Base-by-base conservation (phyloP, 2,888 invertebrate genomes). In the Epinotia demarniana region DNA sequence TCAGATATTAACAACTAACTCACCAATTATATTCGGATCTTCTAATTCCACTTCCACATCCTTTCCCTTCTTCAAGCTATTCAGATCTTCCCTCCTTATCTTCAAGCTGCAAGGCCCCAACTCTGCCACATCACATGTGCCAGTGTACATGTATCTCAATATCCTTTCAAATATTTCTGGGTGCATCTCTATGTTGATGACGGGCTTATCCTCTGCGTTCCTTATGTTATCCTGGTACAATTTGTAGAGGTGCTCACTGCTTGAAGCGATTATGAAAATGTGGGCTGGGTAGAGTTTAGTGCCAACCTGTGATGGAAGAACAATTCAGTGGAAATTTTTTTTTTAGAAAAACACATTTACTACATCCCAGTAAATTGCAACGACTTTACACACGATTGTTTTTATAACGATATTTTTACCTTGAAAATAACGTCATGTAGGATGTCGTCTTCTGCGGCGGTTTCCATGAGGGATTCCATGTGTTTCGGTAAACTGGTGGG, bases 381-480 rank as follows among this genome's bases (percentile, higher is more conserved):
- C 0, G 39, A 39, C 39, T 9, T 39, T 9, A 8, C 8, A 39
- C 39, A 9, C 9, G 8, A 9, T 39, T 39, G 39, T 39, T 39
- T 39, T 39, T 39, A 39, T 53, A n/a, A 53, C n/a, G 1, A 8
- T 13, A 53, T 57, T 18, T 3, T n/a, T 83, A 96, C 96, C 93
- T 95, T 95, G 81, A 98, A 95, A 11, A 96, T 87, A 0, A 97
- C 92, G 86, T 98, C 98, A 84, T 97, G 97, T 16, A 97, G 91
- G 12, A 94, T 86, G 86, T 98, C 98, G 66, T 93, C 94, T 76
- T 95, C 95, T 57, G 95, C 91, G 0, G 96, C 95, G 70, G 96
- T 96, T 73, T 95, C 94, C 12, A 96, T 89, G 0, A 98, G 89
- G 53, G 92, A 89, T 68, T 87, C 86, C 89, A 96, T 93, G 79